Evolutionary conservation across 2,888 invertebrate species (phyloP), one percentile per base, ranked within the genome.

Genomic region (Cyclophora albipunctata): DNA sequence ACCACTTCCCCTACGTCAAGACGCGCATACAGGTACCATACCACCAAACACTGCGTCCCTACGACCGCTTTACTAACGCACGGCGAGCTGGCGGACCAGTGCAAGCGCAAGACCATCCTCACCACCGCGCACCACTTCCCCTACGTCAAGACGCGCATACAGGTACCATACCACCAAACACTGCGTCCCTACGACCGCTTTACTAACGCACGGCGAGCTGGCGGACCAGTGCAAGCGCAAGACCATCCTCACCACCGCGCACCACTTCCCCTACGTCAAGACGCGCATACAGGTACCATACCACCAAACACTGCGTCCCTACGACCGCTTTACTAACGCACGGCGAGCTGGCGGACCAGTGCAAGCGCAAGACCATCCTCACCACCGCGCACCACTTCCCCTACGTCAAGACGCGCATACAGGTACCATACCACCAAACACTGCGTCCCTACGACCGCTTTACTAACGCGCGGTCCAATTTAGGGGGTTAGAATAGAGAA

Each of bases 1-100:
- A 96, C 69, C 95, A 97, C 88, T 99, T 99, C 84, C 99, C 99
- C 0, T 99, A 99, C 81, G 94, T 99, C 57, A 99, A 98, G 90
- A 98, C 98, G 0, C 90, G 98, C 63, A 94, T 98, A 66, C 94
- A 95, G 83, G 85, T 82, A 50, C 44, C n/a, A 37, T 37, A 2
- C 37, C 5, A 37, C 37, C 5, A 37, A 4, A 5, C 5, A 37
- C 37, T n/a, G n/a, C n/a, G n/a, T n/a, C n/a, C n/a, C n/a, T n/a
- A n/a, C n/a, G n/a, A n/a, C n/a, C n/a, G n/a, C n/a, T 5, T 5
- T 37, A 5, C 4, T 37, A 37, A 5, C n/a, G n/a, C n/a, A n/a
- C n/a, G n/a, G n/a, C n/a, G 97, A 98, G 75, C 87, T 99, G 49
- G 93, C 94, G 45, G 98, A 98, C 67, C 99, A 99, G 81, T 98